These are phyloP conservation scores for Corythornis madagascariensis DNA, from an alignment of 2,113 vertebrate genomes.

Conservation along the genomic window DNA sequence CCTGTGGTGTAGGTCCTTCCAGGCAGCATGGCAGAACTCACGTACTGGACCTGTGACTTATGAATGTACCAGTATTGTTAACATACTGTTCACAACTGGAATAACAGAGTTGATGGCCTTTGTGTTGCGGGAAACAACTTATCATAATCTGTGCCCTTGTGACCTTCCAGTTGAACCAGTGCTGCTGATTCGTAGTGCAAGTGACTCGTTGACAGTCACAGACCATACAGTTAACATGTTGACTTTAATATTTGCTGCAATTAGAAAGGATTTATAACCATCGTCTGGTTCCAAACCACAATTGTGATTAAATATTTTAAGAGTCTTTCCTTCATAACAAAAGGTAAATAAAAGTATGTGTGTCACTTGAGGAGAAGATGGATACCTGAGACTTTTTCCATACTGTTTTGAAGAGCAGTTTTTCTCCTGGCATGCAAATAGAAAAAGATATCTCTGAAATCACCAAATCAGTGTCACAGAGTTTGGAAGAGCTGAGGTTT, in stretches of 20 bases:
- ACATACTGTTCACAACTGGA: neutral
- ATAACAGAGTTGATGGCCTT: conserved; percentile 49
- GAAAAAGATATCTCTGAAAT: neutral
- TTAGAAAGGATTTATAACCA: conserved; percentile 53
- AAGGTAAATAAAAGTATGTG: neutral
- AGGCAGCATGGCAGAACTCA: conserved; percentile 22
- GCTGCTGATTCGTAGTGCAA: conserved; percentile 44
- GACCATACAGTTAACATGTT: conserved; percentile 3
- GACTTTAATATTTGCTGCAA: neutral
- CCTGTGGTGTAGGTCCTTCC: neutral
- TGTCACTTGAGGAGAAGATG: neutral
- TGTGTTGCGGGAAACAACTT: conserved; percentile 45
- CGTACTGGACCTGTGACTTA: conserved; percentile 5
- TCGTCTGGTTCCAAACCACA: conserved; percentile 40
- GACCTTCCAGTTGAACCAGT: conserved; percentile 29
- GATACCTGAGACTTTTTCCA: neutral
- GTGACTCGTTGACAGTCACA: neutral
- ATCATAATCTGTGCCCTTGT: neutral
- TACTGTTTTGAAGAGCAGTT: neutral
- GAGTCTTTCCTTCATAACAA: conserved; percentile 58
- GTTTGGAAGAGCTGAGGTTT: neutral
- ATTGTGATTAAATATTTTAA: conserved; percentile 58
- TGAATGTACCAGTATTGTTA: conserved; percentile 5
- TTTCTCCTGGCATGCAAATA: neutral
- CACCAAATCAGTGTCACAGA: neutral